phyloP scores from a whole-genome alignment of 2,797 vertebrate genomes.

The Periparus ater region DNA sequence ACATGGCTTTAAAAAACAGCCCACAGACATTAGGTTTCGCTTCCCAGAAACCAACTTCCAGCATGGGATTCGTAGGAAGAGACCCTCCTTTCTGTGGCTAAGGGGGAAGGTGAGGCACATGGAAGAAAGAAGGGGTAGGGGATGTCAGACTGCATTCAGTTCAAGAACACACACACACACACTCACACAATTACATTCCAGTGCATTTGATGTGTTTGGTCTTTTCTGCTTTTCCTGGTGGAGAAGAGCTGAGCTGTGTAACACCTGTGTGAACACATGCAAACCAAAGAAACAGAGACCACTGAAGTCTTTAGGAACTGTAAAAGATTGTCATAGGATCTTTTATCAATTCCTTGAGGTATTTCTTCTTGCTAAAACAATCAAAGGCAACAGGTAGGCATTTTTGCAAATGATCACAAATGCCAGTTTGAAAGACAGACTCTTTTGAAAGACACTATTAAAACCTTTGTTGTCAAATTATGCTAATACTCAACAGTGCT shows the following conservation, averaged over 20 bases:
- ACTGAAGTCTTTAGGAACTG: constrained; percentile 58
- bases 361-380: constrained; percentile 64
- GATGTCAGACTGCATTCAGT: constrained; percentile 59
- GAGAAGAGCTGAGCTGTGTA: constrained; percentile 58
- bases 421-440: constrained; percentile 41
- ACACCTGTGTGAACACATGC: constrained; percentile 51
- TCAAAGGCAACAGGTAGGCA: constrained; percentile 55
- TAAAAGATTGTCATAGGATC: constrained; percentile 51
- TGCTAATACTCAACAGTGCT: neutral
- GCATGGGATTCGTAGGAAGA: constrained; percentile 67
- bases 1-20: constrained; percentile 68
- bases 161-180: constrained; percentile 15
- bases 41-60: constrained; percentile 71
- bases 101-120: constrained; percentile 49
- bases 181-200: constrained; percentile 51
- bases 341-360: constrained; percentile 66
- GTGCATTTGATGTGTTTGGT: constrained; percentile 71
- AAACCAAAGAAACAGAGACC: constrained; percentile 64
- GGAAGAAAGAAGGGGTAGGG: constrained; percentile 49
- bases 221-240: constrained; percentile 64
- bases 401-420: constrained; percentile 36
- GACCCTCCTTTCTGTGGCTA: constrained; percentile 59
- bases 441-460: constrained; percentile 22
- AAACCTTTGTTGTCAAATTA: constrained; percentile 32
- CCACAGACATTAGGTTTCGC: constrained; percentile 57